Evolutionary conservation across 2,113 vertebrate genomes (phyloP).

Genomic region (Nesospiza acunhae): DNA sequence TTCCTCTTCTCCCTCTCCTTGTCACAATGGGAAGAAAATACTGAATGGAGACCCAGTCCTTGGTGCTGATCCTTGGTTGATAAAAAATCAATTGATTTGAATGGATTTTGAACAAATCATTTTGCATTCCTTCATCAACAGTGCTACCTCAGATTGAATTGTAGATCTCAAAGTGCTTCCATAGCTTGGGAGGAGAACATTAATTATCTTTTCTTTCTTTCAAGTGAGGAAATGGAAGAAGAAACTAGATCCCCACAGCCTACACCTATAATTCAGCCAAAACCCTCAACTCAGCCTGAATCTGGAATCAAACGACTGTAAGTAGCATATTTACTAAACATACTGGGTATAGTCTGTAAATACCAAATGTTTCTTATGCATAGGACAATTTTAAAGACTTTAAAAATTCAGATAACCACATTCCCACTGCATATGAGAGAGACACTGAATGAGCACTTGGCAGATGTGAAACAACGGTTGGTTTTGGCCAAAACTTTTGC

Average conservation of each 20-base stretch:
- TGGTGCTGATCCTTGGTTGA: not conserved
- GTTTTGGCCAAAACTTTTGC: not conserved
- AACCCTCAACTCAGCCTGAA: conserved; percentile 79
- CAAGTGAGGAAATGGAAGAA: conserved; percentile 91
- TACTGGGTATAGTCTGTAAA: not conserved
- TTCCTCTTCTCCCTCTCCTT: not conserved
- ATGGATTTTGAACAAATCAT: not conserved
- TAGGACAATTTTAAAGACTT: not conserved
- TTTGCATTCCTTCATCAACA: not conserved
- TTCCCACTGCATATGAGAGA: not conserved
- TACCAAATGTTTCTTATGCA: not conserved
- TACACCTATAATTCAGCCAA: conserved; percentile 73
- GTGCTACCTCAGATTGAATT: not conserved
- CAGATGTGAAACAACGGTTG: not conserved
- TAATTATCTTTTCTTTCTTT: not conserved
- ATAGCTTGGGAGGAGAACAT: not conserved
- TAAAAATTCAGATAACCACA: not conserved
- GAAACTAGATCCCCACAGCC: conserved; percentile 74
- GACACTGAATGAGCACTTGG: not conserved
- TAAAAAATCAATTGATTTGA: not conserved
- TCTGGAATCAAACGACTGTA: conserved; percentile 93
- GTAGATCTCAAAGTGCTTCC: not conserved
- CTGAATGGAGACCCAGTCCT: not conserved
- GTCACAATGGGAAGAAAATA: not conserved
- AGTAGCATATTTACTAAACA: conserved; percentile 56